Conservation (phyloP, 1,140 invertebrate genomes). For the Mylabris phalerata region DNA sequence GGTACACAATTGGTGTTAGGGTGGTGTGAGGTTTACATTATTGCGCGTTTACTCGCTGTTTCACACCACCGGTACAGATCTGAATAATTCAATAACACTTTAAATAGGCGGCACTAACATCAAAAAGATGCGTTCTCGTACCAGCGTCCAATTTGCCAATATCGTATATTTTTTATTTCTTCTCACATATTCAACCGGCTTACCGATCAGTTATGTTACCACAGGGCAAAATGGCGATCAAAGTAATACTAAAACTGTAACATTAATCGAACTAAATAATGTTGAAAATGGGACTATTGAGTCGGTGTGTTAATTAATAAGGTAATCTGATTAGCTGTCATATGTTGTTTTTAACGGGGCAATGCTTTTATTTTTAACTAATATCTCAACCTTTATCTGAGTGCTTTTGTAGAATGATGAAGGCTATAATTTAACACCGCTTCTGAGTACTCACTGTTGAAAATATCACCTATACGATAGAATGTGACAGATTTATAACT, state of each 20-base stretch:
- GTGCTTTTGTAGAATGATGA: constrained; percentile 25
- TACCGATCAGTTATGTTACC: constrained; percentile 3
- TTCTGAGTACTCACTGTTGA: constrained; percentile 10
- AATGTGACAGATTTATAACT: constrained; percentile 1
- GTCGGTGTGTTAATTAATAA: constrained; percentile 28
- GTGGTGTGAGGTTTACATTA: constrained; percentile 35
- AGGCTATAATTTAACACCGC: constrained; percentile 28
- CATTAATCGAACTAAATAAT: not conserved
- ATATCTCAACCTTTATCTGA: constrained; percentile 29
- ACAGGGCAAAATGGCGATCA: constrained; percentile 5
- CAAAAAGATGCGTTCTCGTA: constrained; percentile 29
- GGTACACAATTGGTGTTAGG: constrained; percentile 17
- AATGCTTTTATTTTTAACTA: constrained; percentile 32
- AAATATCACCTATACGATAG: not conserved
- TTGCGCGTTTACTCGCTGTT: constrained; percentile 35
- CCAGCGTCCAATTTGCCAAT: constrained; percentile 3
- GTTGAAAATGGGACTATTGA: constrained; percentile 16
- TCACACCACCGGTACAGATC: constrained; percentile 34
- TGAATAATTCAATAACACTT: constrained; percentile 38
- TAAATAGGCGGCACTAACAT: constrained; percentile 37
- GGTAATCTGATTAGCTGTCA: constrained; percentile 28
- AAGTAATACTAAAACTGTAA: not conserved
- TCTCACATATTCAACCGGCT: constrained; percentile 18
- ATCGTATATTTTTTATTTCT: no score
- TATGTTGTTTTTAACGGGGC: constrained; percentile 31